Evolutionary conservation across 2,888 invertebrate genomes (phyloP), one percentile per base, ranked within the genome.

Genomic region (Phalera bucephala): DNA sequence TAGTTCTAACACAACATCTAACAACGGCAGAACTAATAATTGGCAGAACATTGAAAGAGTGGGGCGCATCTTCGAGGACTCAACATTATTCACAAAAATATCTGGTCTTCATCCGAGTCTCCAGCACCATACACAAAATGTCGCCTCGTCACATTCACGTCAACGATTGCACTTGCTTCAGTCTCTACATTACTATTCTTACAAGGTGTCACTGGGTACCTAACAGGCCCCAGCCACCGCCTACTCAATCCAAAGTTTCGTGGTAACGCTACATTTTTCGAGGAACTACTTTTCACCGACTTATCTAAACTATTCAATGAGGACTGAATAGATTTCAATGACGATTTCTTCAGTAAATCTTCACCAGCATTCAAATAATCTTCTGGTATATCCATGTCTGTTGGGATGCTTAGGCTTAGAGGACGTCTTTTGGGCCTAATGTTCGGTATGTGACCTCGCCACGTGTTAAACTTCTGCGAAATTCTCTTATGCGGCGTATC

Each of bases 201-300:
- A 35, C 92, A 90, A 25, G 93, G 93, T 19, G 93, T 93, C 3
- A 93, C 93, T 2, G 93, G 93, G 69, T 93, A 93, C 48, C 90
- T 77, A 0, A 93, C 92, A 11, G 92, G 93, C 0, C 93, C 93
- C 30, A 91, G 60, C 92, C 93, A 93, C 49, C 88, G 89, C 50
- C 93, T 80, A 38, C 93, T 88, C 22, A 92, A 67, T 1, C 92
- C 92, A 55, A 91, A 90, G 61, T 91, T 91, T 41, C 92, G 82
- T 4, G 93, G 92, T 44, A 92, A 67, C 2, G 92, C 90, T 19
- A 92, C 87, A 39, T 66, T 81, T 45, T 83, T 85, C 0, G 69
- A 68, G 3, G 82, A 80, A 27, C 62, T 64, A 45, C 81, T 82
- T 31, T 79, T 79, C 2, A 61, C 63, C 21, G 80, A 78, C 45